Evolutionary conservation across 2,888 invertebrate genomes (phyloP).

Genomic region (Eupithecia pulchellata): DNA sequence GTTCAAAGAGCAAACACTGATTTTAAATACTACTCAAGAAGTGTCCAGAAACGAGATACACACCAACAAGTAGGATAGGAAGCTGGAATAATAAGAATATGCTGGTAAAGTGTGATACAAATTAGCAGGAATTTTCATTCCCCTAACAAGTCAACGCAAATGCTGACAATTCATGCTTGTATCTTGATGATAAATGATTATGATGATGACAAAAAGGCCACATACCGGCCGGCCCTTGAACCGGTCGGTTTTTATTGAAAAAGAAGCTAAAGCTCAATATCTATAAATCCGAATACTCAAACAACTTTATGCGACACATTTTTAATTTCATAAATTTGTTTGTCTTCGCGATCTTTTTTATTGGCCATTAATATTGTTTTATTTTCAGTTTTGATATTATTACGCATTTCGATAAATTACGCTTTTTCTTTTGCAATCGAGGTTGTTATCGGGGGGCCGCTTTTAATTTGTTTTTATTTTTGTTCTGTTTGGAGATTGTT

Average conservation of each 20-base stretch:
- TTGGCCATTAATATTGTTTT: slow-evolving; percentile 47
- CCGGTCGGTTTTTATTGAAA: slow-evolving; percentile 20
- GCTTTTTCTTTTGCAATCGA: slow-evolving; percentile 36
- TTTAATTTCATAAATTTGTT: slow-evolving; percentile 49
- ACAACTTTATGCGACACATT: slow-evolving; percentile 32
- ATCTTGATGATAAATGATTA: not conserved
- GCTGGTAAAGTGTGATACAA: not conserved
- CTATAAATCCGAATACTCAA: slow-evolving; percentile 24
- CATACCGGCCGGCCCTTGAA: not conserved
- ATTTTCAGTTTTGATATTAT: slow-evolving; percentile 45
- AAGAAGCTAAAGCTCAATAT: slow-evolving; percentile 26
- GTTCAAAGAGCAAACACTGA: no score
- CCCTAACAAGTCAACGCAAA: not conserved
- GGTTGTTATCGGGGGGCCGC: slow-evolving; percentile 6
- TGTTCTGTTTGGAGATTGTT: not conserved
- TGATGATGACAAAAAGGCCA: not conserved
- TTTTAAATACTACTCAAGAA: no score
- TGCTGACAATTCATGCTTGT: no score
- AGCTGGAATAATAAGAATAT: no score
- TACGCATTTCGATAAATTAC: slow-evolving; percentile 47
- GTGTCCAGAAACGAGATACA: no score
- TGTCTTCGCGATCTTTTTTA: slow-evolving; percentile 49
- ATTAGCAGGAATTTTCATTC: not conserved
- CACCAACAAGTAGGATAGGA: no score
- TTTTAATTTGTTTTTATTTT: not conserved